phyloP scores from a whole-genome alignment of 2,888 invertebrate species.

The Leptothorax acervorum region DNA sequence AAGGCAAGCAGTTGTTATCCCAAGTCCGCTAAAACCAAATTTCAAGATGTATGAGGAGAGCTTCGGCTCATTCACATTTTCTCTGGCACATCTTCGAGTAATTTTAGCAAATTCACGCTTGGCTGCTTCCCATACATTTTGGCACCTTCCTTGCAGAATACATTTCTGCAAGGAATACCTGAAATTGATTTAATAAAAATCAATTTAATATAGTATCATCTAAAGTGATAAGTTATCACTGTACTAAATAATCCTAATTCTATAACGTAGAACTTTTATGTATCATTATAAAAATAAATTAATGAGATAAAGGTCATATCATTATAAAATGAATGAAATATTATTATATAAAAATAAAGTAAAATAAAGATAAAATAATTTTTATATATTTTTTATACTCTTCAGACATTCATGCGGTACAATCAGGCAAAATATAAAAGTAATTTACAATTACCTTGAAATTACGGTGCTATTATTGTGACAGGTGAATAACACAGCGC shows the following conservation, averaged over 20 bases:
- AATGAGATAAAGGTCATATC: no score
- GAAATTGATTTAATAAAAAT: slow-evolving; percentile 36
- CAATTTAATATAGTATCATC: not conserved
- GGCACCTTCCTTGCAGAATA: slow-evolving; percentile 39
- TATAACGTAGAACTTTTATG: no score
- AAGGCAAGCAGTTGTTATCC: slow-evolving; percentile 64
- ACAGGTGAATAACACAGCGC: slow-evolving; percentile 57
- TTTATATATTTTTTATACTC: not conserved
- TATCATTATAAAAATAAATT: no score
- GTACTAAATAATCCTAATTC: slow-evolving; percentile 43
- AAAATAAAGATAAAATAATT: no score
- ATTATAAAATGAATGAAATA: no score
- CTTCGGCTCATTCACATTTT: slow-evolving; percentile 28
- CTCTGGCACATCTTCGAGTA: not conserved
- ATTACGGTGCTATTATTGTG: slow-evolving; percentile 31
- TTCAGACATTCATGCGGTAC: not conserved
- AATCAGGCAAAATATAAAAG: not conserved
- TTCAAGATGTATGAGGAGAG: slow-evolving; percentile 55
- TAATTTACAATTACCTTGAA: slow-evolving; percentile 62
- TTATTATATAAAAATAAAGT: no score
- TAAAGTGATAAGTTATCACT: not conserved
- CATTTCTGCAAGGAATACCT: slow-evolving; percentile 56
- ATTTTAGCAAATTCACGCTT: slow-evolving; percentile 56
- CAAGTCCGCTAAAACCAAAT: slow-evolving; percentile 69
- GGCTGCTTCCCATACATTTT: slow-evolving; percentile 3